Base-by-base conservation (phyloP, 1,140 invertebrate species). In the Drosophila athabasca region DNA sequence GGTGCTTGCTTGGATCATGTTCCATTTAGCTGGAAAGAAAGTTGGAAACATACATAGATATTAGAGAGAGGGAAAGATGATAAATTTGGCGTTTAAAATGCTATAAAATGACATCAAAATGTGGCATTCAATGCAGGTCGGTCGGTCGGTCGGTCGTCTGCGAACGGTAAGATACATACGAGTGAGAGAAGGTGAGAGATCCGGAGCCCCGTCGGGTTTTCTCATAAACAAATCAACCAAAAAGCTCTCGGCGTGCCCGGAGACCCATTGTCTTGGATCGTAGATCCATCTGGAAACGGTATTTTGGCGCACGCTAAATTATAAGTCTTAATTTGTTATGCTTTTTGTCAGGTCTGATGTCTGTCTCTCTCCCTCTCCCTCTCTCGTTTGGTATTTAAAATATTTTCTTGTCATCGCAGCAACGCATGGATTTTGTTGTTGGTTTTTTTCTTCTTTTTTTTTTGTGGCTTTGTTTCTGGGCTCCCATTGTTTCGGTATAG, bases 251-350 rank as follows among this genome's bases (percentile, higher is more conserved):
- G 1, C 35, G 35, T 9, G 6, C 0, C 35, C 11, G 35, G 11
- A 31, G 46, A 22, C 22, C 77, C 66, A 78, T 85, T 85, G 82
- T 85, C 53, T 44, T 50, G 51, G 43, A 13, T 45, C 44, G 24
- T 11, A 39, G 39, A 61, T 46, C 43, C 44, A 65, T 65, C 49
- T 62, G 49, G 39, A 49, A 85, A 85, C 82, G 83, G 82, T 85
- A 88, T 82, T 85, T 39, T 88, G 83, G 81, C 81, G 82, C 82
- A 79, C 82, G 79, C 83, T 85, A 82, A 85, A 88, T 88, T 85
- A 85, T 79, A 75, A 83, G 68, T 77, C 66, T 67, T 81, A 78
- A 85, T 88, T 82, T 83, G 74, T 88, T 82, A 85, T 88, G 85
- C 62, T 82, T 78, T 79, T 76, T 76, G 64, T 76, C 72, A 62